phyloP scores from a whole-genome alignment of 2,113 vertebrate genomes.

The Prinia subflava region DNA sequence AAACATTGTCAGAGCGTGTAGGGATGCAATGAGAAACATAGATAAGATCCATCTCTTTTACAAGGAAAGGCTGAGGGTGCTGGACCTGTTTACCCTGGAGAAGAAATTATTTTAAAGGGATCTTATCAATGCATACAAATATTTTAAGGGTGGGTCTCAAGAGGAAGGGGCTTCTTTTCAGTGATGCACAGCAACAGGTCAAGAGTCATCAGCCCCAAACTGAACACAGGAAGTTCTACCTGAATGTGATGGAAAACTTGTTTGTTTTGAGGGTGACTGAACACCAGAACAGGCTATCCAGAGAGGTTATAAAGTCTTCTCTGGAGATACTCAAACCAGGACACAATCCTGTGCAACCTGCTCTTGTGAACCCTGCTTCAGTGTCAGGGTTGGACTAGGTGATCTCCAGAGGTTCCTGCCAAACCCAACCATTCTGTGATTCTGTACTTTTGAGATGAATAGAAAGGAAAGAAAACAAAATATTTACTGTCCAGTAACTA shows the following conservation, averaged over 20 bases:
- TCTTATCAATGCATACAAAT: not conserved
- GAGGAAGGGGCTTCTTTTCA: not conserved
- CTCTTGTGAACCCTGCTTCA: not conserved
- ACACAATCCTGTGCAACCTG: not conserved
- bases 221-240: not conserved
- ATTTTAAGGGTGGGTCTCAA: not conserved
- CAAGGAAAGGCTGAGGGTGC: not conserved
- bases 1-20: not conserved
- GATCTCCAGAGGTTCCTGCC: not conserved
- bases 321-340: not conserved
- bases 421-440: not conserved
- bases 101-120: not conserved
- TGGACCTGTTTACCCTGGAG: not conserved
- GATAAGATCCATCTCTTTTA: not conserved
- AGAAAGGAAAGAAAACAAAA: not conserved
- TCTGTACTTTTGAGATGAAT: not conserved
- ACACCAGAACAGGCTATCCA: not conserved
- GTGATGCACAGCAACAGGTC: not conserved
- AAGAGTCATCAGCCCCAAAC: not conserved
- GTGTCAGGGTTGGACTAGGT: not conserved
- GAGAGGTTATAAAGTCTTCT: not conserved
- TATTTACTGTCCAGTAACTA: not conserved
- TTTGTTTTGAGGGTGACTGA: not conserved
- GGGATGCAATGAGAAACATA: not conserved
- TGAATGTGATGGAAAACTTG: not conserved